Evolutionary conservation across 2,888 invertebrate species (phyloP), one percentile per base, ranked within the genome.

Genomic region (Melinaea marsaeus): DNA sequence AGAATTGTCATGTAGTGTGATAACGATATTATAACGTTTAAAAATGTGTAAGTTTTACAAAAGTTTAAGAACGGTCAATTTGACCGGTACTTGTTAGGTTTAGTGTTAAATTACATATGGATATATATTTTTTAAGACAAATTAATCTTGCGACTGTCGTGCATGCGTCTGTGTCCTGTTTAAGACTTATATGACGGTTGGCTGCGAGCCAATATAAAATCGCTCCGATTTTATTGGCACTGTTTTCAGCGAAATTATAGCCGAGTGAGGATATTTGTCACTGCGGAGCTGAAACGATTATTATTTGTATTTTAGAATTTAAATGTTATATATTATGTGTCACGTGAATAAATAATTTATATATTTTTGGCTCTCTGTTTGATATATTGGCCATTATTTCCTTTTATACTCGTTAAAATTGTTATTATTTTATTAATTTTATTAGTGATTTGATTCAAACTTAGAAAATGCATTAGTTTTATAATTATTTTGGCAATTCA

Each of bases 171-270:
- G 58, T 45, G 11, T 22, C 11, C 3, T 9, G 47, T 32, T 60
- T 65, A 65, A 68, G 67, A 65, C 67, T 68, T 65, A 63, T 65
- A 74, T 79, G 80, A 80, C 76, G 73, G 64, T 71, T 81, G 81
- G 81, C 76, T 59, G 68, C 63, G 71, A 63, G 79, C 81, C 79
- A 79, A 76, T 74, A 76, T 79, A 79, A 80, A 77, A 74, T 75
- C 71, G 71, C 71, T 73, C 75, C 75, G 75, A 75, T 80, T 85
- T 85, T 83, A 85, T 85, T 81, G 82, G 79, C 67, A 72, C 73
- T 75, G 72, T 82, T 81, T 83, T 80, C 80, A 81, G 71, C 72
- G 78, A 74, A 83, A 80, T 83, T 83, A 84, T 84, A 76, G 72
- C 51, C 62, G 60, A 45, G 57, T 60, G 58, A 45, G 63, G 69